phyloP scores from a whole-genome alignment of 2,888 invertebrate species.

The Brachypalpus laphriformis region DNA sequence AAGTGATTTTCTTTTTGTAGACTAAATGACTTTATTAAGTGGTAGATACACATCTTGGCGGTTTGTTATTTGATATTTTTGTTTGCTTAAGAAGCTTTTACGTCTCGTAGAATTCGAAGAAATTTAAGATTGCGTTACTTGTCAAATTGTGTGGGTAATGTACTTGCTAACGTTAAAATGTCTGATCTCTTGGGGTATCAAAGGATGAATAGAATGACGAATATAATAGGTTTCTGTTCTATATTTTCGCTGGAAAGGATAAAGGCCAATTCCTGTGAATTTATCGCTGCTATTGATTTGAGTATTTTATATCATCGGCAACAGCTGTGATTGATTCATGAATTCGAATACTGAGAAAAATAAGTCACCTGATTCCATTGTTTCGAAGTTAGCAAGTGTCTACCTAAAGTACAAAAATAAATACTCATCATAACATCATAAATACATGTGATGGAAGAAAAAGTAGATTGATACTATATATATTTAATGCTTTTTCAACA shows the following conservation, averaged over 20 bases:
- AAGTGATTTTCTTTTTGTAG: neutral
- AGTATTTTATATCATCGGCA: neutral
- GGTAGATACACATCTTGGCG: neutral
- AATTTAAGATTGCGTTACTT: constrained; percentile 11
- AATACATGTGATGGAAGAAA: no score
- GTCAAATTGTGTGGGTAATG: neutral
- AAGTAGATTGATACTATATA: no score
- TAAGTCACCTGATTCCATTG: neutral
- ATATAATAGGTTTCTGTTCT: neutral
- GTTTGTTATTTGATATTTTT: constrained; percentile 35
- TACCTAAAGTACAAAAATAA: no score
- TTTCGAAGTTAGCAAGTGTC: neutral
- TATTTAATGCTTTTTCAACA: no score
- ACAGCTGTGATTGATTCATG: neutral
- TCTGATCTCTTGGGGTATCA: neutral
- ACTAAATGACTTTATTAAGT: neutral
- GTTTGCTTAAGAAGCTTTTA: constrained; percentile 25
- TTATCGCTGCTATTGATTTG: neutral
- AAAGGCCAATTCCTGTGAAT: neutral
- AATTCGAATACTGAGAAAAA: neutral
- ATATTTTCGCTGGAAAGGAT: no score
- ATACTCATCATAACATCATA: no score
- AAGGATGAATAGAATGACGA: neutral
- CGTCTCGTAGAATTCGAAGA: constrained; percentile 1
- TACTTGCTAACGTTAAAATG: neutral